Evolutionary conservation across 2,797 vertebrate species (phyloP).

Genomic region (Ciconia nigra): DNA sequence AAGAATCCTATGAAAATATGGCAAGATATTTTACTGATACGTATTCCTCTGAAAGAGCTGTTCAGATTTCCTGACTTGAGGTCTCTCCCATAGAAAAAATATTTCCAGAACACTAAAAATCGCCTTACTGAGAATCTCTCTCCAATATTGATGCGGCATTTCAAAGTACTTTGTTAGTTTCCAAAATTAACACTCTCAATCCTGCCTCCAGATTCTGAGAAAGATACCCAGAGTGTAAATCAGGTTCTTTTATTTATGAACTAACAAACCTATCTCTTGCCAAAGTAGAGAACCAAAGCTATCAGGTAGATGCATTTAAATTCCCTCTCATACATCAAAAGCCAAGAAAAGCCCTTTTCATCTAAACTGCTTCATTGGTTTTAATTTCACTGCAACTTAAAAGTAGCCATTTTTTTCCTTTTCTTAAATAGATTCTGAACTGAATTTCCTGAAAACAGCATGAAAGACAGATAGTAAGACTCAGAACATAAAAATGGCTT

Average conservation of each 20-base stretch:
- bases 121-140: neutral
- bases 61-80: neutral
- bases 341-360: neutral
- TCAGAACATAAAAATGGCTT: neutral
- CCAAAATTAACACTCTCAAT: neutral
- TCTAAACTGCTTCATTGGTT: neutral
- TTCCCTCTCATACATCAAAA: neutral
- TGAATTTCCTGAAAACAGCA: neutral
- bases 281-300: neutral
- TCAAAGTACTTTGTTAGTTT: neutral
- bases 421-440: neutral
- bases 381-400: neutral
- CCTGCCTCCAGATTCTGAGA: neutral
- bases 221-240: neutral
- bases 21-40: neutral
- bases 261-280: neutral
- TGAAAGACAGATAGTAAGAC: neutral
- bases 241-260: neutral
- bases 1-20: neutral
- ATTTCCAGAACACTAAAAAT: neutral
- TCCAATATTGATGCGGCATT: neutral
- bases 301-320: neutral
- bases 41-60: neutral
- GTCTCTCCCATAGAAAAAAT: neutral
- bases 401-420: neutral